A percentile compares a stretch with the other conserved stretches of the same genome.
These are phyloP conservation scores for Oryzaephilus surinamensis DNA, from an alignment of 1,140 invertebrate species.

Conservation along the genomic window DNA sequence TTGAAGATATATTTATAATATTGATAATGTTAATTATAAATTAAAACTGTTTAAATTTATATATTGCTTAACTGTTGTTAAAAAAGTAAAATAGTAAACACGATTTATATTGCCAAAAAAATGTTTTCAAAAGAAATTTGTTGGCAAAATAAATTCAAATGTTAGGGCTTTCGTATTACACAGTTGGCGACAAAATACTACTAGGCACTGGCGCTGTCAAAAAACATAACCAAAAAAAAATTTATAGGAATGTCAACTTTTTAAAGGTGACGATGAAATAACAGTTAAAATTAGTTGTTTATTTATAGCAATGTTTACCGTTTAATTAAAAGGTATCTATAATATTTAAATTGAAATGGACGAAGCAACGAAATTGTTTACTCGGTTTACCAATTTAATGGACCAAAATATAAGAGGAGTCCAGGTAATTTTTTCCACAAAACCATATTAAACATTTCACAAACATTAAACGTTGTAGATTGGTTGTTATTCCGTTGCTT, in stretches of 20 bases:
- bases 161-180: no score
- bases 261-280: not conserved
- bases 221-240: not conserved
- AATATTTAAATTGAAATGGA: conserved; percentile 11
- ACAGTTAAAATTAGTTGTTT: not conserved
- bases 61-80: no score
- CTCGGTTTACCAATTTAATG: conserved; percentile 34
- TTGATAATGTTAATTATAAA: no score
- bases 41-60: no score
- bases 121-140: no score
- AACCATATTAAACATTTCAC: conserved; percentile 9
- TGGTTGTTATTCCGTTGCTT: conserved; percentile 41
- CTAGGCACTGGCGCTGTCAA: no score
- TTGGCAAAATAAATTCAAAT: no score
- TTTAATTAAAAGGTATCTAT: not conserved
- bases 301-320: no score
- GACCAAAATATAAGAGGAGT: conserved; percentile 36
- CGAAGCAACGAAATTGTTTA: conserved; percentile 24
- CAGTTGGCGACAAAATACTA: no score
- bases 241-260: no score
- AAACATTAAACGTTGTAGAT: conserved; percentile 31
- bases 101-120: conserved; percentile 18
- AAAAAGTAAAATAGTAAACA: conserved; percentile 17
- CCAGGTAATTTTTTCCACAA: conserved; percentile 28
- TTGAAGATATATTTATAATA: no score